Evolutionary conservation across 1,140 invertebrate species (phyloP).

Genomic region (Drosophila kepulauana): DNA sequence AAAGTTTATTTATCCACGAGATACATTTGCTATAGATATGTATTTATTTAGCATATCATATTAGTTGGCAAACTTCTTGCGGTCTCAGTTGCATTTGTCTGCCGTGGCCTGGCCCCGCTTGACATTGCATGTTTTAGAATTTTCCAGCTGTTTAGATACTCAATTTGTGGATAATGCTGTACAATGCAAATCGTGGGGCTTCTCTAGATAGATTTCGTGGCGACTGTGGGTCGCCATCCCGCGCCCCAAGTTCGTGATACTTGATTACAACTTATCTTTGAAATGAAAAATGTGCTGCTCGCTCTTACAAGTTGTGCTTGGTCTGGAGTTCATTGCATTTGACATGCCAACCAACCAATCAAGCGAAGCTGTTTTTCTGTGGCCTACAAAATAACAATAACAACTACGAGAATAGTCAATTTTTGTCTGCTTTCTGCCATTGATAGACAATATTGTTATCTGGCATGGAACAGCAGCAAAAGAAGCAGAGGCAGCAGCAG

Average conservation of each 20-base stretch:
- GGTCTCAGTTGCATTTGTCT: conserved; percentile 52
- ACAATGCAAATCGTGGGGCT: conserved; percentile 36
- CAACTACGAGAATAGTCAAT: conserved; percentile 57
- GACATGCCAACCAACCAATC: conserved; percentile 71
- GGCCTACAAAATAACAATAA: conserved; percentile 54
- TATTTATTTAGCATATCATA: conserved; percentile 55
- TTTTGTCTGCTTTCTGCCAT: conserved; percentile 45
- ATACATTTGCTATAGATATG: conserved; percentile 52
- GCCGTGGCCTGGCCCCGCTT: conserved; percentile 23
- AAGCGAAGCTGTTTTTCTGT: conserved; percentile 55
- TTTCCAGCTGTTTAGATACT: conserved; percentile 80
- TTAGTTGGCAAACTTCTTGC: conserved; percentile 53
- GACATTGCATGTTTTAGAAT: conserved; percentile 72
- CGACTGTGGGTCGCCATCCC: conserved; percentile 29
- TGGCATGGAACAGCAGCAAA: conserved; percentile 9
- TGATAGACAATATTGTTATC: conserved; percentile 60
- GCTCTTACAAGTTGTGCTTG: conserved; percentile 33
- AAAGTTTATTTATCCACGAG: conserved; percentile 60
- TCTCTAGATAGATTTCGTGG: conserved; percentile 28
- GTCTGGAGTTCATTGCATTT: conserved; percentile 66
- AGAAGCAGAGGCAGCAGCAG: conserved; percentile 1
- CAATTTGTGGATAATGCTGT: conserved; percentile 59
- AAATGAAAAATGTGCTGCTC: conserved; percentile 39
- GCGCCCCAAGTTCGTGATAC: conserved; percentile 65
- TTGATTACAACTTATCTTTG: conserved; percentile 78